Evolutionary conservation across 2,113 vertebrate species (phyloP).

Genomic region (Tachysurus vachellii): DNA sequence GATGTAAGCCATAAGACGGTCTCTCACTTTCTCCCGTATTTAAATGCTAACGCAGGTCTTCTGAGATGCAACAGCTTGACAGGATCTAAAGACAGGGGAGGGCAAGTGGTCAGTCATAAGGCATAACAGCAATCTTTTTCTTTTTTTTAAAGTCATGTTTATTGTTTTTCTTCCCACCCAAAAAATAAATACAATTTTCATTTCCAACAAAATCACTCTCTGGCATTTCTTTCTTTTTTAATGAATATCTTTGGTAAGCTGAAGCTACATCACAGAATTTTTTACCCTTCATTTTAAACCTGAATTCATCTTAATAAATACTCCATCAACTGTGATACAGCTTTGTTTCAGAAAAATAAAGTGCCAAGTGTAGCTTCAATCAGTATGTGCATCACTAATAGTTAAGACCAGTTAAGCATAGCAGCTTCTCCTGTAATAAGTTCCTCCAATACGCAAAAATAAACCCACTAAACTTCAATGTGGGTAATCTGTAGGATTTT

Average conservation of each 20-base stretch:
- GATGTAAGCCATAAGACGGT: conserved; percentile 66
- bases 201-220: not conserved
- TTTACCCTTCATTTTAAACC: not conserved
- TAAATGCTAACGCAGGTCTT: conserved; percentile 70
- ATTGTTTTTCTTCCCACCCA: conserved; percentile 23
- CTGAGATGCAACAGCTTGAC: conserved; percentile 66
- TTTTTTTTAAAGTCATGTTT: conserved; percentile 50
- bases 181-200: conserved; percentile 29
- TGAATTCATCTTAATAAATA: not conserved
- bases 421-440: not conserved
- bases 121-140: conserved; percentile 55
- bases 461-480: not conserved
- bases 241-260: not conserved
- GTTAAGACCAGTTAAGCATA: conserved; percentile 5
- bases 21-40: conserved; percentile 63
- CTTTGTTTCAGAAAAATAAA: conserved; percentile 8
- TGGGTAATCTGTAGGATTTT: not conserved
- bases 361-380: not conserved
- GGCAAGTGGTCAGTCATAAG: conserved; percentile 68
- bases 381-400: conserved; percentile 7
- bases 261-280: not conserved
- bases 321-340: not conserved
- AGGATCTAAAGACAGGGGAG: conserved; percentile 76
- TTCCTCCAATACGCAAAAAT: not conserved
- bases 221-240: not conserved